Evolutionary conservation across 2,888 invertebrate genomes (phyloP).

Genomic region (Sericinus montela): DNA sequence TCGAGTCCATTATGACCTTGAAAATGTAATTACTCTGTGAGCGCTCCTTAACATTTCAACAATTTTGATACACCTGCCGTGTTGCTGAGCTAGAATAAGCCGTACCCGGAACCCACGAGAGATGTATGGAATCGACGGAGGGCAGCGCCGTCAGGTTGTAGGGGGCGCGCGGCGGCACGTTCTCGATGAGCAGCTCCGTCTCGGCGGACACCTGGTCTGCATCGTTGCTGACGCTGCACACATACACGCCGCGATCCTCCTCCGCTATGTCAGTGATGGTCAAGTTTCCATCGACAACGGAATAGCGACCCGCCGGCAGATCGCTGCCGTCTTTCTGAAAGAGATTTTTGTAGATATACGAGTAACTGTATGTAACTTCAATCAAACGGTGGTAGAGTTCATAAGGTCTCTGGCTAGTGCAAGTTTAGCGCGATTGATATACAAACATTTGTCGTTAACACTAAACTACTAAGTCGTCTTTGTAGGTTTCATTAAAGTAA

Average conservation of each 20-base stretch:
- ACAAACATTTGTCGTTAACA: too few relatives aligned
- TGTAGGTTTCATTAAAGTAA: too few relatives aligned
- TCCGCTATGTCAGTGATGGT: slow-evolving; percentile 90
- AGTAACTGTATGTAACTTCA: too few relatives aligned
- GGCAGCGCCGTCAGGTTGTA: slow-evolving; percentile 90
- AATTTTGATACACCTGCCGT: too few relatives aligned
- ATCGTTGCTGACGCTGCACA: slow-evolving; percentile 91
- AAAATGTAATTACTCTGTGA: not conserved
- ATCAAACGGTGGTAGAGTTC: too few relatives aligned
- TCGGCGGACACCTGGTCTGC: slow-evolving; percentile 91
- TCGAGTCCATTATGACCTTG: slow-evolving; percentile 86
- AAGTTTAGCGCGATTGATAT: too few relatives aligned
- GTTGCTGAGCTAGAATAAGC: not conserved
- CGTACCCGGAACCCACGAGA: slow-evolving; percentile 88
- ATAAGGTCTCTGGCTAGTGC: too few relatives aligned
- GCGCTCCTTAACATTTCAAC: not conserved
- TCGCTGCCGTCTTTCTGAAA: slow-evolving; percentile 86
- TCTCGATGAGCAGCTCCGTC: slow-evolving; percentile 90
- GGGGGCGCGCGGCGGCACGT: slow-evolving; percentile 93
- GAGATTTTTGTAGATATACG: not conserved
- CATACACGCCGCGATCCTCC: slow-evolving; percentile 92
- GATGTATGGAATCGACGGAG: slow-evolving; percentile 83
- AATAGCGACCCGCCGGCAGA: slow-evolving; percentile 83
- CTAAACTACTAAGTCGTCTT: too few relatives aligned
- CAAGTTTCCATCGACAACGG: slow-evolving; percentile 86